Base-by-base conservation (phyloP, 1,140 invertebrate genomes). In the Musca domestica region DNA sequence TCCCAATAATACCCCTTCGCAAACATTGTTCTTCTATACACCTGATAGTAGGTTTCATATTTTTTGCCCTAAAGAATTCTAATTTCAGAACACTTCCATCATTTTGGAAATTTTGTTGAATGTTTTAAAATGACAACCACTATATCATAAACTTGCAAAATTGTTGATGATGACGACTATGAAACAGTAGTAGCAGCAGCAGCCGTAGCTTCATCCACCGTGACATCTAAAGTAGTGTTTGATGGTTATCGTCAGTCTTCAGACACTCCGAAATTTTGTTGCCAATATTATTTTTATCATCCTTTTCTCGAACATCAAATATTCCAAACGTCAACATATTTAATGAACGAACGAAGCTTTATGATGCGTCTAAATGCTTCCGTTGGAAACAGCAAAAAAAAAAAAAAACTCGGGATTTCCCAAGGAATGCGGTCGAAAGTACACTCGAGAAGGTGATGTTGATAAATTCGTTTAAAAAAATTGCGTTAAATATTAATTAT, bases 351-450 rank as follows among this genome's bases (percentile, higher is more conserved):
- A 30, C 15, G 30, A 34, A 41, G 56, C 27, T 61, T 61, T 61
- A 61, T 61, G 56, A 61, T n/a, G 30, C 56, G 56, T 61, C 56
- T 61, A 61, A 61, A 61, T 30, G 34, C 34, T 27, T 34, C 20
- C 7, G 17, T 17, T 51, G 6, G 20, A 51, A 48, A 48, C 47
- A n/a, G 47, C n/a, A n/a, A n/a, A n/a, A n/a, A n/a, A n/a, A 10
- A 4, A 19, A 20, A 51, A 20, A n/a, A n/a, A n/a, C n/a, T n/a
- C n/a, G 48, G 48, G 34, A 41, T 41, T 41, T 41, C 34, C 34
- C 34, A 41, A 5, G 34, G 34, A 41, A 41, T 41, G 34, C 34
- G 12, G 10, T 2, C 4, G 10, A 12, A 41, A 9, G 10, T 41
- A 7, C 34, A 9, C 34, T 41, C 34, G 10, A 41, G 20, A 19